Base-by-base conservation (phyloP, 2,113 vertebrate species). In the Reinhardtius hippoglossoides region DNA sequence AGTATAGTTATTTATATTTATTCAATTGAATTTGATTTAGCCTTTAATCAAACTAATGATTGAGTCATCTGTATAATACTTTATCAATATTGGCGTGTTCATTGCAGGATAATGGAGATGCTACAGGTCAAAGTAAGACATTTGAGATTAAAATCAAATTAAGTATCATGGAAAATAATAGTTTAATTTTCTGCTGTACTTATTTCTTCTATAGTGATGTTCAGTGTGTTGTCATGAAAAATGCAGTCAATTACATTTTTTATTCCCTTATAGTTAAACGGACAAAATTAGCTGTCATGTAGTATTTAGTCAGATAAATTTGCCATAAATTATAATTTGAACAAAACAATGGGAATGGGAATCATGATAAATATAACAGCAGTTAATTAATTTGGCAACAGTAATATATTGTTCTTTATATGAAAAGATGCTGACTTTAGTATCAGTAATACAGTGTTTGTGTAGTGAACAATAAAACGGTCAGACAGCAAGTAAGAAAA, bases 1-100 rank as follows among this genome's bases (percentile, higher is more conserved):
- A 12, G 48, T 71, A 61, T 9, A 48, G 64, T 76, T 54, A 78
- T 23, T 8, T 37, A 42, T 42, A 42, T 42, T 42, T 42, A 6
- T 50, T 59, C 59, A 24, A 62, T 35, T 65, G 4, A 58, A 56
- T 57, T 58, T 37, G 64, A 44, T 52, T 40, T 12, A 42, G 10
- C 40, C 14, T 48, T 48, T 16, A 15, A 48, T 48, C 44, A 48
- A 48, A 48, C 44, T 48, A 4, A 48, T 18, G 5, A 48, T 48
- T 18, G 44, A 62, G 46, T 67, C 23, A 13, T 26, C 44, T 48
- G 16, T 2, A 20, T 56, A 13, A 42, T 42, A 42, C 1, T 42
- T 10, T 27, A 35, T 68, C 37, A 46, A 10, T 54, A 71, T 1
- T 21, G 48, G 1, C 2, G 50, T 27, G n/a, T 60, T 14, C 46